phyloP scores from a whole-genome alignment of 1,140 invertebrate genomes.

The Anastrepha obliqua region DNA sequence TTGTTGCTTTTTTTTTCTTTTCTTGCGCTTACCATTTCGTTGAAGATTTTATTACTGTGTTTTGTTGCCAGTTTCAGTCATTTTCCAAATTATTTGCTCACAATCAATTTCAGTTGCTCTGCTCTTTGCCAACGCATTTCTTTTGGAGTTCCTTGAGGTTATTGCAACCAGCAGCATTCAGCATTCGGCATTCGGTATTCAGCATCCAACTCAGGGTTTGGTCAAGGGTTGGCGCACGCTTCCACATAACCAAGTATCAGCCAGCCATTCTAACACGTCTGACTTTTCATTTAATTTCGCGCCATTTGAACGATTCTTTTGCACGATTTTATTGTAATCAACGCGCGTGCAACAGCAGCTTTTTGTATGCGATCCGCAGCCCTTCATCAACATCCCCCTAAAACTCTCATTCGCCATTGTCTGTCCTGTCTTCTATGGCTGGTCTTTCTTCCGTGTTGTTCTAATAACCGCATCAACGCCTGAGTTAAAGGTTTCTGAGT shows the following conservation, averaged over 20 bases:
- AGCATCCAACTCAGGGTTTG: not conserved
- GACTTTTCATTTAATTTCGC: constrained; percentile 38
- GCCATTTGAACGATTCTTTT: constrained; percentile 8
- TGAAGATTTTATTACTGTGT: constrained; percentile 23
- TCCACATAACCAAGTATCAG: not conserved
- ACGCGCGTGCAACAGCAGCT: constrained; percentile 33
- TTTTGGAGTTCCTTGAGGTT: not conserved
- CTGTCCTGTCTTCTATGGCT: not conserved
- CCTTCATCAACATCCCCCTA: no score
- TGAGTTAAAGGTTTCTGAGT: not conserved
- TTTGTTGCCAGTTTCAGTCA: constrained; percentile 36
- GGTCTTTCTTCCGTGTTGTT: constrained; percentile 22
- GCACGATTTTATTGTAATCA: constrained; percentile 29
- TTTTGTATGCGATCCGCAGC: not conserved
- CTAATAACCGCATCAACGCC: constrained; percentile 38
- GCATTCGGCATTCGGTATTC: not conserved
- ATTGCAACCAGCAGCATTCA: not conserved
- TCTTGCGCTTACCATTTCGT: not conserved
- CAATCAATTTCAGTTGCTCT: constrained; percentile 53
- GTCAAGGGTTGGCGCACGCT: not conserved
- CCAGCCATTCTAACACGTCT: constrained; percentile 2
- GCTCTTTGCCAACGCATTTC: constrained; percentile 1
- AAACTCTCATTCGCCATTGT: not conserved
- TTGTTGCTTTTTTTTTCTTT: not conserved
- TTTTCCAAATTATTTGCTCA: constrained; percentile 52